These are phyloP conservation scores for Orgyia antiqua DNA, from an alignment of 2,888 invertebrate species.

Conservation along the genomic window DNA sequence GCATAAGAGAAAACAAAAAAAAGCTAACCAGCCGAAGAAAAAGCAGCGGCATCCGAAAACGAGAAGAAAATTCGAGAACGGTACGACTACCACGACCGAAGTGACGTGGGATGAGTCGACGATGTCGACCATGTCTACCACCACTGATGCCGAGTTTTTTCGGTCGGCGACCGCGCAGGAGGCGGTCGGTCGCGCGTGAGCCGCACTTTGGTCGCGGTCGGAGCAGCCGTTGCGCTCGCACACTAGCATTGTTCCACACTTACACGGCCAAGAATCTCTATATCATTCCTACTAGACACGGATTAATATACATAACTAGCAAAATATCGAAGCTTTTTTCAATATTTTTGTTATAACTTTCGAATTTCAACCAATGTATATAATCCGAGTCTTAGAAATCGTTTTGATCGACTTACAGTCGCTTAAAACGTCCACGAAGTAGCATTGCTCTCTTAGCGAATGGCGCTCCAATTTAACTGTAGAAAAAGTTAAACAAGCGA, in stretches of 20 bases:
- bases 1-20: conserved; percentile 72
- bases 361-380: background rate
- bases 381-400: background rate
- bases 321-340: too few species aligned
- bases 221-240: conserved; percentile 72
- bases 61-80: conserved; percentile 69
- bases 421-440: conserved; percentile 14
- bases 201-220: conserved; percentile 65
- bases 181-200: conserved; percentile 74
- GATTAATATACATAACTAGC: too few species aligned
- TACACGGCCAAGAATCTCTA: conserved; percentile 61
- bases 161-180: conserved; percentile 77
- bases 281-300: conserved; percentile 41
- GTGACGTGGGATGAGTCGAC: conserved; percentile 72
- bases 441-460: conserved; percentile 51
- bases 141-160: conserved; percentile 75
- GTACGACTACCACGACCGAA: conserved; percentile 69
- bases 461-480: conserved; percentile 33
- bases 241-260: conserved; percentile 73
- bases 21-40: conserved; percentile 68
- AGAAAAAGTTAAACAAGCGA: conserved; percentile 27
- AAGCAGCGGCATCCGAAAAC: conserved; percentile 75
- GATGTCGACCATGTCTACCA: conserved; percentile 73
- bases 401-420: background rate
- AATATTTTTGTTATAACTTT: too few species aligned